Conservation (phyloP, 1,140 invertebrate genomes). For the Pemphigus obesinymphae region DNA sequence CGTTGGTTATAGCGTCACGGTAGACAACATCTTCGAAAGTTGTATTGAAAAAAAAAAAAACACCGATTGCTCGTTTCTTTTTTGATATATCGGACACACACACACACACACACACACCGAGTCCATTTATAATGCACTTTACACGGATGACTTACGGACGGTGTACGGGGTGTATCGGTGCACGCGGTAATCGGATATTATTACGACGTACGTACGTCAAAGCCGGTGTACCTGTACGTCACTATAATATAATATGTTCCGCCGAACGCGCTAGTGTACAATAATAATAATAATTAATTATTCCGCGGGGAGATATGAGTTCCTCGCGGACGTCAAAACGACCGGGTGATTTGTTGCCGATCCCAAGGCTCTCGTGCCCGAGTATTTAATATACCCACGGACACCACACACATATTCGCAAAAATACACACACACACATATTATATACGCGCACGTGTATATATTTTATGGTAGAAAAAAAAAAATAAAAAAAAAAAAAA, state of each 20-base stretch:
- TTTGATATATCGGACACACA: too few relatives aligned
- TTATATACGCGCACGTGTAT: background rate
- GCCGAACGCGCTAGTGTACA: background rate
- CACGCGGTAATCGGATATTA: too few relatives aligned
- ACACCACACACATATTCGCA: background rate
- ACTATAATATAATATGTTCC: background rate
- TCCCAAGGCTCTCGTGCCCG: conserved; percentile 13
- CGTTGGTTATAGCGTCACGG: too few relatives aligned
- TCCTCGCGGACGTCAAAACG: conserved; percentile 31
- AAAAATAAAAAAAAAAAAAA: background rate
- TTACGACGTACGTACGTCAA: background rate
- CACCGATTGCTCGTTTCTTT: too few relatives aligned
- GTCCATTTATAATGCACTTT: too few relatives aligned
- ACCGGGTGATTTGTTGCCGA: conserved; percentile 31
- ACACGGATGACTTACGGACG: too few relatives aligned
- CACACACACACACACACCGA: too few relatives aligned
- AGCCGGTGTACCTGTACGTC: background rate
- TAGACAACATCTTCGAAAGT: too few relatives aligned
- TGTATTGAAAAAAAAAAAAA: too few relatives aligned
- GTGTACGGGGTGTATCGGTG: too few relatives aligned
- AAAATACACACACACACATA: background rate
- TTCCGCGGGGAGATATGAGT: conserved; percentile 12
- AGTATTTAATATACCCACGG: background rate
- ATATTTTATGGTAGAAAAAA: background rate
- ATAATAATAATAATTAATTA: too few relatives aligned